These are phyloP conservation scores for Catharus bicknelli DNA, from an alignment of 2,113 vertebrate species.

Conservation along the genomic window DNA sequence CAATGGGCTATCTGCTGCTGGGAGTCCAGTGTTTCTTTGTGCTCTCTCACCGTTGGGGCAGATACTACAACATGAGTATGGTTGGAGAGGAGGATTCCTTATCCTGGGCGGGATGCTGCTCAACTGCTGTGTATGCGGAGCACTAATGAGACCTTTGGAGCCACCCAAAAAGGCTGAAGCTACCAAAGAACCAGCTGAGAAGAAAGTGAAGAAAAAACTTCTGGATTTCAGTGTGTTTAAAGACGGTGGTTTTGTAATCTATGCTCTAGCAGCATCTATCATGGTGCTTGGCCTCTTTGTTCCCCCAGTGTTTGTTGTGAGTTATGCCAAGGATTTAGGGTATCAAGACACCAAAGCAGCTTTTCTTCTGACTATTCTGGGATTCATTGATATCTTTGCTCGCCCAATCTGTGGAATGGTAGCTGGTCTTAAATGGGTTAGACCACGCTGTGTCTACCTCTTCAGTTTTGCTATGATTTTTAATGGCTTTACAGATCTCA, in stretches of 20 bases:
- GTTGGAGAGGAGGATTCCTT: constrained; percentile 94
- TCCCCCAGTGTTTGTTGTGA: constrained; percentile 93
- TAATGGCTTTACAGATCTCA: constrained; percentile 89
- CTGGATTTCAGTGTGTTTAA: constrained; percentile 90
- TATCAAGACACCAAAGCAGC: constrained; percentile 87
- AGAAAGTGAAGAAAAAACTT: constrained; percentile 77
- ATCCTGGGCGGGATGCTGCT: constrained; percentile 90
- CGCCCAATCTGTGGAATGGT: constrained; percentile 87
- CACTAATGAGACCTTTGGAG: constrained; percentile 88
- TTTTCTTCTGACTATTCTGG: constrained; percentile 89
- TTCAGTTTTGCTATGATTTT: constrained; percentile 95
- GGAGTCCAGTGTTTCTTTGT: constrained; percentile 91
- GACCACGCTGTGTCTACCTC: constrained; percentile 90
- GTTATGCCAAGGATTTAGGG: constrained; percentile 90
- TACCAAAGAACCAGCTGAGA: constrained; percentile 9
- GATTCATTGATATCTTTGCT: constrained; percentile 93
- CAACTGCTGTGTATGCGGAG: constrained; percentile 92
- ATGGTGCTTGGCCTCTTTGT: constrained; percentile 97
- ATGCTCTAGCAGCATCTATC: constrained; percentile 87
- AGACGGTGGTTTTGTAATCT: constrained; percentile 88
- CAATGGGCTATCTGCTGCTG: constrained; percentile 91
- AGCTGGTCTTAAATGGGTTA: constrained; percentile 84
- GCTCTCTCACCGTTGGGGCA: constrained; percentile 91
- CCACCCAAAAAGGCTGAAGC: constrained; percentile 54
- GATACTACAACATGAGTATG: constrained; percentile 84